Evolutionary conservation across 2,888 invertebrate genomes (phyloP), one percentile per base, ranked within the genome.

Genomic region (Congeria kusceri): DNA sequence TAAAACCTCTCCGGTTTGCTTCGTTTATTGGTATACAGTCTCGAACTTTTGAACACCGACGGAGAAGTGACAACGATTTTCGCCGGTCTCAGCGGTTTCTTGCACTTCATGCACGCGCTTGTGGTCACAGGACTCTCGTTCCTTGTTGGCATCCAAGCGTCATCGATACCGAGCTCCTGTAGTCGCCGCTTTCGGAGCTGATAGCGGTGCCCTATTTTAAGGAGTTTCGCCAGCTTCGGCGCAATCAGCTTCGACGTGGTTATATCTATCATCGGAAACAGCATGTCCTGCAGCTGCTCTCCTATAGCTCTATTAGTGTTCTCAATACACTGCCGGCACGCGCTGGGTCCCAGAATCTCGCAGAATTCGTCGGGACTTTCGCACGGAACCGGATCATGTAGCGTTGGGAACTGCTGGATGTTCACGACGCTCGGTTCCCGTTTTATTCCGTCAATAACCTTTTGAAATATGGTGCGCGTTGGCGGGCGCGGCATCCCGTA

Each of bases 301-400:
- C 88, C 90, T 9, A 89, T 88, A 73, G 80, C 73, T 46, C 88
- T 76, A 77, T 89, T 90, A 15, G 89, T 89, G 28, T 77, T 84
- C 63, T 90, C 90, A 7, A 90, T 89, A 65, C 90, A 90, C 4
- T 63, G 76, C n/a, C 87, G 87, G 47, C 90, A 90, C 7, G 88
- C 71, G 58, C 87, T 85, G 5, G 90, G 87, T 25, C 90, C 90
- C 1, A 90, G 83, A 20, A 90, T 87, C 67, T 90, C 88, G 62
- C 90, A 90, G 57, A 87, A 90, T 56, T 87, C 87, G 27, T 77
- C 77, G 15, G 62, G 70, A 11, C 63, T 77, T 11, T 71, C 53
- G 68, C 87, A 87, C 27, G 65, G 58, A 15, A 85, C 72, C 25
- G 87, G 87, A 44, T 78, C 80, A 49, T 83, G 83, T 15, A 87